Conservation (phyloP, 2,113 vertebrate species). For the Coregonus clupeaformis region DNA sequence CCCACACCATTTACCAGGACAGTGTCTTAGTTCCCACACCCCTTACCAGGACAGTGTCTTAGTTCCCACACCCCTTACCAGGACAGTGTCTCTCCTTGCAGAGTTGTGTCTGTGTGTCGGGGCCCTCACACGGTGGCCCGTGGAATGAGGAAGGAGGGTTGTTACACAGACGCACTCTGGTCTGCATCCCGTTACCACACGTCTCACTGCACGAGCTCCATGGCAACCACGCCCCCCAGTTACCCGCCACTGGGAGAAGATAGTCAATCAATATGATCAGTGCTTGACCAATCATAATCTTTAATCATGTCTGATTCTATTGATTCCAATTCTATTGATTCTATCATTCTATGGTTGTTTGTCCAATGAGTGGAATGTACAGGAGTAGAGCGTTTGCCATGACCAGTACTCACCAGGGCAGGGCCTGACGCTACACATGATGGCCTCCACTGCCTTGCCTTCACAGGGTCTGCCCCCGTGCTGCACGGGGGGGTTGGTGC, state of each 20-base stretch:
- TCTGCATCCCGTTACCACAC: conserved; percentile 87
- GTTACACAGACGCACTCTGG: conserved; percentile 82
- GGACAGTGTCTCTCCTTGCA: conserved; percentile 87
- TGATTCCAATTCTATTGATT: no score
- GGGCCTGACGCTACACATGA: conserved; percentile 83
- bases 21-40: no score
- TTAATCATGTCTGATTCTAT: no score
- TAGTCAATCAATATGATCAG: background rate
- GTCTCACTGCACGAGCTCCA: conserved; percentile 89
- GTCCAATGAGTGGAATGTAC: background rate
- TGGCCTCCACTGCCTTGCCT: conserved; percentile 80
- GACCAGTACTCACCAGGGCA: conserved; percentile 83
- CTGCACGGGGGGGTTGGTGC: conserved; percentile 81
- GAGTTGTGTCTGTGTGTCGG: conserved; percentile 84
- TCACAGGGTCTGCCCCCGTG: conserved; percentile 82
- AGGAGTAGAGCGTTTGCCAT: background rate
- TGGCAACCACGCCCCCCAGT: conserved; percentile 87
- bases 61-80: conserved; percentile 64
- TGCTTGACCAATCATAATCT: no score
- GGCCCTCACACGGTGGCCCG: conserved; percentile 77
- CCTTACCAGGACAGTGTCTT: no score
- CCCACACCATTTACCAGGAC: no score
- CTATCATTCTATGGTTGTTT: background rate
- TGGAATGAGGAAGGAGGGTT: conserved; percentile 84
- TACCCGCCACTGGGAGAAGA: conserved; percentile 79